Conservation (phyloP, 2,797 vertebrate species). For the Myotis planiceps region DNA sequence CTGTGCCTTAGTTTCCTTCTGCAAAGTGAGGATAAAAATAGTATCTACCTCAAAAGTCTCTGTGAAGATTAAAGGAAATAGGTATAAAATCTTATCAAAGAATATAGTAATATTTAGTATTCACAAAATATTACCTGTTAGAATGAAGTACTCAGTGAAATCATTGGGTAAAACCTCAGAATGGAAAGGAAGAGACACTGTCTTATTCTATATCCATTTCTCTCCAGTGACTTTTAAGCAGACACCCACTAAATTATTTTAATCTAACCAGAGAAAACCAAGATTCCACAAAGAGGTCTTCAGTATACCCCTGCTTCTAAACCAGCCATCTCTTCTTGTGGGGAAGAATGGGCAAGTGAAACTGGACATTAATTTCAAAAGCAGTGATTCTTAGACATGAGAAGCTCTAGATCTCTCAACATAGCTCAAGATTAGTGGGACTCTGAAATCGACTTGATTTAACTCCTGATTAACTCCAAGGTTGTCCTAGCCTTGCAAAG, state of each 20-base stretch:
- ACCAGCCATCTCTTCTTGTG: background rate
- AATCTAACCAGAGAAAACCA: background rate
- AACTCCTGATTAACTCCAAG: background rate
- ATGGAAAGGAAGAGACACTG: background rate
- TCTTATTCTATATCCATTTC: background rate
- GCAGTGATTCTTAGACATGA: background rate
- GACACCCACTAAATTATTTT: background rate
- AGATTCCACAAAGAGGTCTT: background rate
- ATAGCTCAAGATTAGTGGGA: background rate
- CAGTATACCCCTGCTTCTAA: background rate
- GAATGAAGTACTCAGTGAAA: background rate
- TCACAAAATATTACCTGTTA: constrained; percentile 11
- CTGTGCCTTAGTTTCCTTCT: constrained; percentile 27
- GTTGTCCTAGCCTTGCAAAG: background rate
- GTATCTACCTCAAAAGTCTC: background rate
- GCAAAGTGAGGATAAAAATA: background rate
- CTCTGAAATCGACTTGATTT: background rate
- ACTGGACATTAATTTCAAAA: background rate
- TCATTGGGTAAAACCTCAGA: background rate
- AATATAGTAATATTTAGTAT: background rate
- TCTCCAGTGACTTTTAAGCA: constrained; percentile 26
- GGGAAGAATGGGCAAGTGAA: background rate
- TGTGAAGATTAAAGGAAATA: constrained; percentile 27
- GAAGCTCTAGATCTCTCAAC: background rate
- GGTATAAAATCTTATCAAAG: constrained; percentile 8